Evolutionary conservation across 1,140 invertebrate genomes (phyloP).

Genomic region (Diorhabda elongata): DNA sequence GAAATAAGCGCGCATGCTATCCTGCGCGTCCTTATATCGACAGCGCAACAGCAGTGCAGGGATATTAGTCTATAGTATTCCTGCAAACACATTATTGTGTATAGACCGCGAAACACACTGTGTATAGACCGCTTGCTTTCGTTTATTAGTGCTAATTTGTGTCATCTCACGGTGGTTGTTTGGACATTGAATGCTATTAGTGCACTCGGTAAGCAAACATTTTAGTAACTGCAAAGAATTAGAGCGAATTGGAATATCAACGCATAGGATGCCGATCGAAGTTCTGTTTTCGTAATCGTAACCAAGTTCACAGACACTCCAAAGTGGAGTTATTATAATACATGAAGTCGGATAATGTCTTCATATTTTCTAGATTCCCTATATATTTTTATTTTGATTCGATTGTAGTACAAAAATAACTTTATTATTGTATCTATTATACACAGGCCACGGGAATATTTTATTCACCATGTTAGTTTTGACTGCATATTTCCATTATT

Average conservation of each 20-base stretch:
- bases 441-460: too few species aligned
- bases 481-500: too few species aligned
- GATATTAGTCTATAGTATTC: slow-evolving; percentile 8
- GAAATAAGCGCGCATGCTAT: background rate
- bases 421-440: too few species aligned
- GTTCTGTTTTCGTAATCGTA: background rate
- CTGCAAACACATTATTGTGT: slow-evolving; percentile 13
- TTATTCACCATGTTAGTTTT: too few species aligned
- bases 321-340: too few species aligned
- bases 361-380: too few species aligned
- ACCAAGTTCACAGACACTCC: background rate
- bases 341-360: too few species aligned
- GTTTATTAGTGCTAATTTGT: slow-evolving; percentile 19
- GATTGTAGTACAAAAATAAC: too few species aligned
- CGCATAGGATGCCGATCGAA: background rate
- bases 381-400: too few species aligned
- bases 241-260: too few species aligned
- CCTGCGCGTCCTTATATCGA: background rate
- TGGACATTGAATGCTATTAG: slow-evolving; percentile 5
- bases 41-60: slow-evolving; percentile 31
- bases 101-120: slow-evolving; percentile 10
- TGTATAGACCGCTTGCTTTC: slow-evolving; percentile 14
- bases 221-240: too few species aligned
- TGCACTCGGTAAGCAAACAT: slow-evolving; percentile 5
- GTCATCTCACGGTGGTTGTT: slow-evolving; percentile 3